phyloP scores from a whole-genome alignment of 1,140 invertebrate species.

The Conopomorpha cramerella region DNA sequence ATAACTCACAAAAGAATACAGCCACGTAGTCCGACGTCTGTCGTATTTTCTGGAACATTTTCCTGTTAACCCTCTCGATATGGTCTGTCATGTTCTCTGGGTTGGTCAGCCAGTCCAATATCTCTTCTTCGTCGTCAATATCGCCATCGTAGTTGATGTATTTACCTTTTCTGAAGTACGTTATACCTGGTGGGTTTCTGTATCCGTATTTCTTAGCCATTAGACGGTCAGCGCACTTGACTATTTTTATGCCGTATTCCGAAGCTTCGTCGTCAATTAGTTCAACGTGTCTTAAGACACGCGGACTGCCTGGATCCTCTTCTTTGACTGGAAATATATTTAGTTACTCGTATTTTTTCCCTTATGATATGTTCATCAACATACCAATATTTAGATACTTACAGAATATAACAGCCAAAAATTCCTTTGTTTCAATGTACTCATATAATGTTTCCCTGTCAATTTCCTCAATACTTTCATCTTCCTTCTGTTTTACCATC shows the following conservation, averaged over 20 bases:
- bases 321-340: slow-evolving; percentile 71
- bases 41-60: slow-evolving; percentile 92
- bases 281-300: slow-evolving; percentile 82
- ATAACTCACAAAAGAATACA: slow-evolving; percentile 89
- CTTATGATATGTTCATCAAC: no score
- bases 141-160: slow-evolving; percentile 91
- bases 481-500: slow-evolving; percentile 91
- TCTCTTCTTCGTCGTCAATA: slow-evolving; percentile 91
- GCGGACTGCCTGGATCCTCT: slow-evolving; percentile 77
- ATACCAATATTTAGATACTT: slow-evolving; percentile 69
- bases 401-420: slow-evolving; percentile 92
- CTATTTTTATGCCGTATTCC: slow-evolving; percentile 91
- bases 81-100: slow-evolving; percentile 95
- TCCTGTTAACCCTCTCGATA: slow-evolving; percentile 89
- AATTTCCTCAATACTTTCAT: slow-evolving; percentile 91
- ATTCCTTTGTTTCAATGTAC: slow-evolving; percentile 89
- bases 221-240: slow-evolving; percentile 84
- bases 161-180: slow-evolving; percentile 89
- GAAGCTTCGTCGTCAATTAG: slow-evolving; percentile 89
- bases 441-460: slow-evolving; percentile 82
- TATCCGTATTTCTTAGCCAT: slow-evolving; percentile 96
- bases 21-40: slow-evolving; percentile 91
- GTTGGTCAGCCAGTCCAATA: slow-evolving; percentile 91
- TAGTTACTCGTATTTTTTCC: no score
- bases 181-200: slow-evolving; percentile 85